These are phyloP conservation scores for Arctia plantaginis DNA, from an alignment of 2,888 invertebrate genomes.

Conservation along the genomic window DNA sequence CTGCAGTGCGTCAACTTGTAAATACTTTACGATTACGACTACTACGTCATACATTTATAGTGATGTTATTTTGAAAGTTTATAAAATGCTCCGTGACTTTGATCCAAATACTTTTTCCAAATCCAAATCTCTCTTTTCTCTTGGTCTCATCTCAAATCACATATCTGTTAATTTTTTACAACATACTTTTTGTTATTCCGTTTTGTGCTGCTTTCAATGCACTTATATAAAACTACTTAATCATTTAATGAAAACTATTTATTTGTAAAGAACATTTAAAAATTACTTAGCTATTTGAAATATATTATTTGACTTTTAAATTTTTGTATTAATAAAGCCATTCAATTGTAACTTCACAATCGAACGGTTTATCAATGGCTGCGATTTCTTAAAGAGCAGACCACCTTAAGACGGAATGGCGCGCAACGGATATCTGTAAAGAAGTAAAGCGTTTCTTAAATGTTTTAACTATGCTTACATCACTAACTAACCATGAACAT, in stretches of 20 bases:
- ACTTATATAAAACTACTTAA: background rate
- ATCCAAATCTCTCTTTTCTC: no score
- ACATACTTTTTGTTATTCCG: background rate
- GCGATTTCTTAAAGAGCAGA: no score
- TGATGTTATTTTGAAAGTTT: background rate
- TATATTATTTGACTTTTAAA: no score
- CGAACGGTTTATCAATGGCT: no score
- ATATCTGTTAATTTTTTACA: background rate
- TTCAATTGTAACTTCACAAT: no score
- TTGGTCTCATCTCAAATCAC: background rate
- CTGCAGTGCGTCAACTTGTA: background rate
- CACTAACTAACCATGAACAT: background rate
- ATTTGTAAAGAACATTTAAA: background rate
- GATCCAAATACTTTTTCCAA: background rate
- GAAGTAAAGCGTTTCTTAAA: background rate
- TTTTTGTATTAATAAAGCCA: no score
- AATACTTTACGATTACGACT: background rate
- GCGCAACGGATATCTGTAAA: background rate
- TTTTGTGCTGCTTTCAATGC: background rate
- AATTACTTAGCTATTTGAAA: background rate
- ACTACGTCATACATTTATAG: background rate
- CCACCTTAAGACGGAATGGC: no score
- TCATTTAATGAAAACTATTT: background rate
- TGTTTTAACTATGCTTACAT: background rate
- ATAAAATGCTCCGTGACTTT: background rate